These are phyloP conservation scores for Drosophila histrio DNA, from an alignment of 2,888 invertebrate species.

Conservation along the genomic window DNA sequence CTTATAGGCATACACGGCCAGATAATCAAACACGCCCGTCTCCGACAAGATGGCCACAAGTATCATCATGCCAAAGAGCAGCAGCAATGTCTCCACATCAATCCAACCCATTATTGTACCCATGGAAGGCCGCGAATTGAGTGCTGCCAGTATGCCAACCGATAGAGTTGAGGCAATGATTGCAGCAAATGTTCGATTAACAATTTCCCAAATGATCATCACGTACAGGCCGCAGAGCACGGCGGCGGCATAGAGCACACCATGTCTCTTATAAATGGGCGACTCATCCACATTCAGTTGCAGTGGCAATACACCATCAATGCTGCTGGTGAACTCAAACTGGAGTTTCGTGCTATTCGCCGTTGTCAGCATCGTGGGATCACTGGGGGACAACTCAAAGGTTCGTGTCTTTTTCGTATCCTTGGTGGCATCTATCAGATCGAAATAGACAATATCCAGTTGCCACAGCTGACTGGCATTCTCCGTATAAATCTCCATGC, in stretches of 20 bases:
- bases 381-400: constrained; percentile 68
- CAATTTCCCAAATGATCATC: constrained; percentile 90
- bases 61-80: constrained; percentile 92
- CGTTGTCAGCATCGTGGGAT: constrained; percentile 44
- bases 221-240: constrained; percentile 90
- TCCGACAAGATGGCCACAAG: constrained; percentile 91
- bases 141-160: constrained; percentile 88
- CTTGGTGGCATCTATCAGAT: constrained; percentile 82
- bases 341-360: constrained; percentile 70
- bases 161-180: constrained; percentile 90
- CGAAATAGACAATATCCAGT: constrained; percentile 81
- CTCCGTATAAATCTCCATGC: constrained; percentile 63
- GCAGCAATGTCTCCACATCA: constrained; percentile 88
- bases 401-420: constrained; percentile 84
- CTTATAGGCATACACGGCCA: constrained; percentile 89
- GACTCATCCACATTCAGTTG: constrained; percentile 87
- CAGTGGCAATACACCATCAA: constrained; percentile 84
- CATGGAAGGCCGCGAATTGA: constrained; percentile 89
- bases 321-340: constrained; percentile 78
- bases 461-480: constrained; percentile 74
- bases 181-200: constrained; percentile 90
- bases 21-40: constrained; percentile 91
- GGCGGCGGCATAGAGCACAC: constrained; percentile 90
- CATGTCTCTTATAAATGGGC: constrained; percentile 88
- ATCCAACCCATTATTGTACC: constrained; percentile 90